Evolutionary conservation across 2,888 invertebrate species (phyloP).

Genomic region (Drosophila falleni): DNA sequence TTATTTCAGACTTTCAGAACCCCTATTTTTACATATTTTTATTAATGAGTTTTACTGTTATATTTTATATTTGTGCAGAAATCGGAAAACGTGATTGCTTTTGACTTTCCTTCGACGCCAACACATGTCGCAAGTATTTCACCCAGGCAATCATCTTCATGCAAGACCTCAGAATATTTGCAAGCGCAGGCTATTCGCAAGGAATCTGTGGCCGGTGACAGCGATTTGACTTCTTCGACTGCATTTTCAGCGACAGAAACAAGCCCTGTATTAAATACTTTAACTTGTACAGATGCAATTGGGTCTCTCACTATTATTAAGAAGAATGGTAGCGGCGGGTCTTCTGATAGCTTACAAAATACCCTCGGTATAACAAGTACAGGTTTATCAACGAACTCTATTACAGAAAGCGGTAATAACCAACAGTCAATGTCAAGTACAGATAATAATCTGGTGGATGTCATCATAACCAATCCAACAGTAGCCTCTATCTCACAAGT

Average conservation of each 20-base stretch:
- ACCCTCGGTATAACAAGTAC: conserved; percentile 15
- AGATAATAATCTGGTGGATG: conserved; percentile 48
- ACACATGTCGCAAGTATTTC: conserved; percentile 84
- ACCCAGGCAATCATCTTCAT: conserved; percentile 87
- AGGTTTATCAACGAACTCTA: conserved; percentile 12
- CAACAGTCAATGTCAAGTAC: conserved; percentile 13
- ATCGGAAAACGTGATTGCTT: conserved; percentile 90
- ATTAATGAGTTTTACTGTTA: conserved; percentile 50
- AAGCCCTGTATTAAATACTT: conserved; percentile 32
- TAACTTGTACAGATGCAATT: conserved; percentile 34
- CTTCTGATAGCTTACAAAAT: conserved; percentile 20
- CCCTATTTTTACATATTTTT: not conserved
- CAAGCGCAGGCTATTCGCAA: conserved; percentile 85
- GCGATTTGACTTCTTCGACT: conserved; percentile 42
- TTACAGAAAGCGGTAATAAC: conserved; percentile 20
- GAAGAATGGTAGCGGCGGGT: conserved; percentile 19
- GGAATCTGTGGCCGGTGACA: conserved; percentile 42
- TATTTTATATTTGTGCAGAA: conserved; percentile 86
- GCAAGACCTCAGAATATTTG: conserved; percentile 89
- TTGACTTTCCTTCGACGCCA: conserved; percentile 89
- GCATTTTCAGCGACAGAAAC: conserved; percentile 40
- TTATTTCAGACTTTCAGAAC: not conserved
- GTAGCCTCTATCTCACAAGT: conserved; percentile 40
- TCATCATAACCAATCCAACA: conserved; percentile 20
- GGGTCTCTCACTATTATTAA: conserved; percentile 25